A percentile compares a stretch with the other conserved stretches of the same genome.
These are phyloP conservation scores for Syrphus vitripennis DNA, from an alignment of 2,888 invertebrate species.

Conservation along the genomic window DNA sequence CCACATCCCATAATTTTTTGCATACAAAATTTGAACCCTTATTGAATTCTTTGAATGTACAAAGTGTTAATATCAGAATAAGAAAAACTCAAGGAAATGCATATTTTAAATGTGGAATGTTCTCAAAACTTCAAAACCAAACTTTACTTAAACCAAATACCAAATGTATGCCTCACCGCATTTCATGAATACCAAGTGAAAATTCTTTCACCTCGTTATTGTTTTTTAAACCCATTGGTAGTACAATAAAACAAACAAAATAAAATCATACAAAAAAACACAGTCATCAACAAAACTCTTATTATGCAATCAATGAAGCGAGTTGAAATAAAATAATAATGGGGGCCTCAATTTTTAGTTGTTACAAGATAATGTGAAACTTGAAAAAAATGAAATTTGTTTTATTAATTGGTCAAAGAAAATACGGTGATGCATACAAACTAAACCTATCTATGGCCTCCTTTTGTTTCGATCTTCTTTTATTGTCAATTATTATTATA, in stretches of 20 bases:
- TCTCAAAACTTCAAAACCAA: no score
- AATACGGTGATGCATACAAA: slow-evolving; percentile 31
- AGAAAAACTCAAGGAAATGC: no score
- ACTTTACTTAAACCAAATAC: no score
- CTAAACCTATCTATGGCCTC: no score
- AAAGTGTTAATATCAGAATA: no score
- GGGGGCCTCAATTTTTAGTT: neutral
- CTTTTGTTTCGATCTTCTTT: neutral
- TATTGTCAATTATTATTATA: slow-evolving; percentile 18
- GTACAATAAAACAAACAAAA: neutral
- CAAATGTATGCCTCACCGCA: no score
- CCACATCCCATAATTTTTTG: no score
- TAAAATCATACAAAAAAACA: neutral
- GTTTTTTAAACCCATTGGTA: neutral
- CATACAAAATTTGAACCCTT: no score
- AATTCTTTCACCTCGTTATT: neutral
- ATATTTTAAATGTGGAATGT: no score
- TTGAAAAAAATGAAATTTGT: neutral
- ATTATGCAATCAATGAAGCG: slow-evolving; percentile 54
- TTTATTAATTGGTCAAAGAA: neutral
- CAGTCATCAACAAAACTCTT: neutral
- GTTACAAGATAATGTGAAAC: neutral
- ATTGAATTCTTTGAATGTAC: no score
- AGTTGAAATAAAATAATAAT: neutral
- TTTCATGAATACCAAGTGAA: neutral